These are phyloP conservation scores for Therioaphis trifolii DNA, from an alignment of 2,888 invertebrate genomes.

Conservation along the genomic window DNA sequence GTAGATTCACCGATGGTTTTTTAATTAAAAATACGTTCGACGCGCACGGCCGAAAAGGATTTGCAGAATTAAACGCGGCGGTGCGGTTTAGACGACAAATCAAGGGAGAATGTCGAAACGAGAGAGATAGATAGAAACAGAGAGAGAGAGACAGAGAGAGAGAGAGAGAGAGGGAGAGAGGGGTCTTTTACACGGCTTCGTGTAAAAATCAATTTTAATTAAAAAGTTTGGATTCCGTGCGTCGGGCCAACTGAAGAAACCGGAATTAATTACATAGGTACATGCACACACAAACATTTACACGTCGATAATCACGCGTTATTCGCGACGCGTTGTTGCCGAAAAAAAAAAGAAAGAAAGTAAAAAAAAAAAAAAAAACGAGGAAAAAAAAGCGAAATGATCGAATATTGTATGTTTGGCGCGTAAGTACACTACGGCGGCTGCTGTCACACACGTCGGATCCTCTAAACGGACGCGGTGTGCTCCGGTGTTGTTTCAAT, in stretches of 20 bases:
- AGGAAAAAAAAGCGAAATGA: too few relatives aligned
- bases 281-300: neutral
- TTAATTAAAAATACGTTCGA: slow-evolving; percentile 44
- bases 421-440: too few relatives aligned
- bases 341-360: neutral
- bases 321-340: neutral
- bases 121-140: too few relatives aligned
- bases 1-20: slow-evolving; percentile 25
- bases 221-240: slow-evolving; percentile 34
- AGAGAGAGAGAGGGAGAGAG: too few relatives aligned
- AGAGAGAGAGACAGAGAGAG: too few relatives aligned
- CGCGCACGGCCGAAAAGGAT: slow-evolving; percentile 22
- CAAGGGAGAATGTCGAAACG: slow-evolving; percentile 35
- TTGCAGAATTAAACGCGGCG: slow-evolving; percentile 27
- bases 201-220: slow-evolving; percentile 51
- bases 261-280: slow-evolving; percentile 34
- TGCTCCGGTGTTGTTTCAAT: too few relatives aligned
- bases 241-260: slow-evolving; percentile 8
- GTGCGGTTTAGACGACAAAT: slow-evolving; percentile 11
- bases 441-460: too few relatives aligned
- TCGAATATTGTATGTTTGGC: too few relatives aligned
- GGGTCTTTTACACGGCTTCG: slow-evolving; percentile 3
- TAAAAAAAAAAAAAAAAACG: neutral
- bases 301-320: neutral
- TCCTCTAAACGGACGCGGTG: too few relatives aligned